Conservation (phyloP, 2,113 vertebrate species). For the Phycodurus eques region DNA sequence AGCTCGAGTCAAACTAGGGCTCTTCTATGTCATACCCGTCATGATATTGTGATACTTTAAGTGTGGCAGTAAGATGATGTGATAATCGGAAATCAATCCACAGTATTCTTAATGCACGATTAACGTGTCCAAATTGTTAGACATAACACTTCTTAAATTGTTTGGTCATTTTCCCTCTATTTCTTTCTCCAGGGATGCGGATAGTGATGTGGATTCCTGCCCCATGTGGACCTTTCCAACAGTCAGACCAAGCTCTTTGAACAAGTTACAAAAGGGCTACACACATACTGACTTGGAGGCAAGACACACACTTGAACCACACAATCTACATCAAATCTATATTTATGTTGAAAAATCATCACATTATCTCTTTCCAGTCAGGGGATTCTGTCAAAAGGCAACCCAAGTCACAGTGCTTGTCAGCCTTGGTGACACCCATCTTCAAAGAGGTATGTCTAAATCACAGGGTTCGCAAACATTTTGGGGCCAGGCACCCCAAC, state of each 20-base stretch:
- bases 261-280: conserved; percentile 86
- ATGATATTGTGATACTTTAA: too few relatives aligned
- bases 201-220: conserved; percentile 84
- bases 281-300: conserved; percentile 82
- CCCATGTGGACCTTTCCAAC: conserved; percentile 95
- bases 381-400: conserved; percentile 86
- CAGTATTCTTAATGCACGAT: neutral
- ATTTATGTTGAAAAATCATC: neutral
- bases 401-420: conserved; percentile 90
- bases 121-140: neutral
- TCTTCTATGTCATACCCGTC: too few relatives aligned
- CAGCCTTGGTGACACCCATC: conserved; percentile 90
- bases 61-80: too few relatives aligned
- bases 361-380: conserved; percentile 41
- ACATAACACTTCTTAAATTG: neutral
- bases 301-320: conserved; percentile 30
- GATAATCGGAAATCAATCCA: too few relatives aligned
- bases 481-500: neutral
- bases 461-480: neutral
- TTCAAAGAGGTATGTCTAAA: conserved; percentile 86
- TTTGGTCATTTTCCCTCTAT: neutral
- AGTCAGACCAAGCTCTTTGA: conserved; percentile 83
- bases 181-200: conserved; percentile 80
- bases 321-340: neutral
- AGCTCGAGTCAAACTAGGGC: neutral